These are phyloP conservation scores for Euura lappo DNA, from an alignment of 1,140 invertebrate species.

Conservation along the genomic window DNA sequence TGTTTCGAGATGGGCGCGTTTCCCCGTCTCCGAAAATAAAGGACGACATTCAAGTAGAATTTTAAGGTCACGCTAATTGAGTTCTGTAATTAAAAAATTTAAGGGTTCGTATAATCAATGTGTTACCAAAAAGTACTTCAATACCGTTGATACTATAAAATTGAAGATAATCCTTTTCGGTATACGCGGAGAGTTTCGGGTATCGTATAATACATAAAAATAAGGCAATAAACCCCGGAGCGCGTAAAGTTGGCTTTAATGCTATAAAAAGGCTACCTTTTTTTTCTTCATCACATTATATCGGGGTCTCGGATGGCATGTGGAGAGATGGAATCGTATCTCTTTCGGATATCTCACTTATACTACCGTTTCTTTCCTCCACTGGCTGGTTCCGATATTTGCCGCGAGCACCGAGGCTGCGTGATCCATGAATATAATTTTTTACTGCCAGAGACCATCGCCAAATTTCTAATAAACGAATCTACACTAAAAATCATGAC, in stretches of 20 bases:
- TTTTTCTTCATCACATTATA: not conserved
- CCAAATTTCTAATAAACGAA: too few relatives aligned
- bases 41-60: too few relatives aligned
- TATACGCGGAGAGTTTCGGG: too few relatives aligned
- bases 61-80: too few relatives aligned
- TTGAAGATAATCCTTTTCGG: not conserved
- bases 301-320: not conserved
- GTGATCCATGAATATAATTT: too few relatives aligned
- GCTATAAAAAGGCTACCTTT: not conserved
- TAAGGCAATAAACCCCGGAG: not conserved
- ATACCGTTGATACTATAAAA: not conserved
- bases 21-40: not conserved
- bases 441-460: too few relatives aligned
- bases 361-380: too few relatives aligned
- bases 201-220: too few relatives aligned
- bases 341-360: not conserved
- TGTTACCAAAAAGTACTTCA: not conserved
- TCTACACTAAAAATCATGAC: constrained; percentile 17
- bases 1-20: not conserved
- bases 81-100: too few relatives aligned
- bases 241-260: not conserved
- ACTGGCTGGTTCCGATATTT: too few relatives aligned
- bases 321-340: not conserved
- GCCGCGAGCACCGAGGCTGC: too few relatives aligned
- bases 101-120: too few relatives aligned